Evolutionary conservation across 2,888 invertebrate species (phyloP), one percentile per base, ranked within the genome.

Genomic region (Phortica magna): DNA sequence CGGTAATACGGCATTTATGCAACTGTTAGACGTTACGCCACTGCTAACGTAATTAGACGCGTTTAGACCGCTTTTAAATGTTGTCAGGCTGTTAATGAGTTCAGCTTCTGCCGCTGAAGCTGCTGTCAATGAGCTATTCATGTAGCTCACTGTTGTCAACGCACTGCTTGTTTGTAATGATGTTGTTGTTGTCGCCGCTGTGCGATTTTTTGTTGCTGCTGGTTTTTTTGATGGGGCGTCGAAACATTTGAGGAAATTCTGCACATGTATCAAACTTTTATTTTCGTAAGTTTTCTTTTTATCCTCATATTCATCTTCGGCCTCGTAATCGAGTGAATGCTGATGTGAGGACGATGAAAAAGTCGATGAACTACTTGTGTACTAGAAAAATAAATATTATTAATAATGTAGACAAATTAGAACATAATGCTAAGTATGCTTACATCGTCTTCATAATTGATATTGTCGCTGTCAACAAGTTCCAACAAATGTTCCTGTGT

Each of bases 241-340:
- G 76, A 90, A 91, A 78, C 88, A 89, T 83, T 91, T 91, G 2
- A 90, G 82, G 82, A 90, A 91, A 80, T 89, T 90, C 79, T 90
- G 90, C 65, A 90, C 89, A 79, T 90, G 84, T 77, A 88, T 76
- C 74, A 90, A 78, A 73, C 87, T 88, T 31, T 88, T 88, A 74
- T 83, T 88, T 67, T 85, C 87, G 76, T 82, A 78, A n/a, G 86
- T 76, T 73, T 81, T 76, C 55, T 76, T 80, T 4, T 82, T 83
- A 72, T 83, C 85, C 77, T 90, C 90, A 77, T 90, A 90, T 61
- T 86, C 86, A 55, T 87, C 89, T 77, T 89, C 89, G 12, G 85
- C 90, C 74, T 86, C 85, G 71, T 89, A 86, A 76, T 88, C 88
- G 39, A 85, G 78, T 48, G 90, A 90, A 6, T 83, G 89, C 43